phyloP scores from a whole-genome alignment of 2,888 invertebrate species.

The Asteroscopus sphinx region DNA sequence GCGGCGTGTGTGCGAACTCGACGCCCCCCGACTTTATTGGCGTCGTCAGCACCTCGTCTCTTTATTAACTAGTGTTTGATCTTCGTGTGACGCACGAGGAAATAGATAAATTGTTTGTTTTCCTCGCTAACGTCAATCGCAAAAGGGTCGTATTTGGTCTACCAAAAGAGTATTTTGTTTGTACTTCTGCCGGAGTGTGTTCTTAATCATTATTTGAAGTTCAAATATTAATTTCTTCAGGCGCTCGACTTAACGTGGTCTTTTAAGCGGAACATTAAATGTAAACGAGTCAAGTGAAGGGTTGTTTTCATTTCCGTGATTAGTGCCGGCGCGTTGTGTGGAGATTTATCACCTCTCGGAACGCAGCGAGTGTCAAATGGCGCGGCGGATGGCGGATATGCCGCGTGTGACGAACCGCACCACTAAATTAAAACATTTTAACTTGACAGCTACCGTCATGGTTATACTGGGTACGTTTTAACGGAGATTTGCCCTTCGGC shows the following conservation, averaged over 20 bases:
- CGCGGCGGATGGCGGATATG: slow-evolving; percentile 73
- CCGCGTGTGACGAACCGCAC: slow-evolving; percentile 76
- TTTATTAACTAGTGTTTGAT: slow-evolving; percentile 83
- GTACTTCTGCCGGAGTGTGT: slow-evolving; percentile 49
- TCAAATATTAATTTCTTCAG: slow-evolving; percentile 60
- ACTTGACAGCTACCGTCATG: slow-evolving; percentile 83
- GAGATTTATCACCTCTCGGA: slow-evolving; percentile 84
- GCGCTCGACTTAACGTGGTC: slow-evolving; percentile 64
- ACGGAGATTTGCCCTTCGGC: slow-evolving; percentile 70
- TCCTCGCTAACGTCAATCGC: slow-evolving; percentile 64
- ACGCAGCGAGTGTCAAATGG: slow-evolving; percentile 80
- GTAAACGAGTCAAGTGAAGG: slow-evolving; percentile 77
- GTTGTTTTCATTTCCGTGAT: slow-evolving; percentile 86
- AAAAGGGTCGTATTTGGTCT: slow-evolving; percentile 55
- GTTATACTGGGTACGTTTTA: slow-evolving; percentile 73
- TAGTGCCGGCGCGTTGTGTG: slow-evolving; percentile 75
- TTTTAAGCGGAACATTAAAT: slow-evolving; percentile 77
- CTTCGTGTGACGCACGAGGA: slow-evolving; percentile 72
- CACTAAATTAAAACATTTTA: slow-evolving; percentile 88
- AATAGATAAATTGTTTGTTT: slow-evolving; percentile 85
- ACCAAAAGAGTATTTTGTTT: slow-evolving; percentile 48
- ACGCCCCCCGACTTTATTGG: slow-evolving; percentile 81
- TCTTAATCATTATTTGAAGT: slow-evolving; percentile 57
- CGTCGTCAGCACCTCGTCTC: slow-evolving; percentile 66
- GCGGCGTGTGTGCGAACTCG: slow-evolving; percentile 72